phyloP scores from a whole-genome alignment of 2,113 vertebrate species.

The Pardalotus punctatus region DNA sequence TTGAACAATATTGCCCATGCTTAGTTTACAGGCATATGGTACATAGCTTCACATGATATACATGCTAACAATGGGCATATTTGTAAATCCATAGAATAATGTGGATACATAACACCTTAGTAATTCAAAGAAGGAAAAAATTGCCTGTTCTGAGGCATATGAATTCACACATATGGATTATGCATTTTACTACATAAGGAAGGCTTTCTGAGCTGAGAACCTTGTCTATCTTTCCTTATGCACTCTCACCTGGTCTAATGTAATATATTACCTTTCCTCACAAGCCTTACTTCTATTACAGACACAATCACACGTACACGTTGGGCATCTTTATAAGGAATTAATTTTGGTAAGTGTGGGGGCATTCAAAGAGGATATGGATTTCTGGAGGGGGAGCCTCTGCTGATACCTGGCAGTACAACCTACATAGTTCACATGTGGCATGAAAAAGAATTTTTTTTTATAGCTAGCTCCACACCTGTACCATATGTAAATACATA shows the following conservation, averaged over 20 bases:
- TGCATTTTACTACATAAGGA: not conserved
- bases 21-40: constrained; percentile 31
- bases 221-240: not conserved
- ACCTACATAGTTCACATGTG: rapidly evolving
- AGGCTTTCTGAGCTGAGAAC: not conserved
- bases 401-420: not conserved
- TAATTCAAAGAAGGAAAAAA: not conserved
- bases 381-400: not conserved
- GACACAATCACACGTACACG: not conserved
- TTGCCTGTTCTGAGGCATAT: not conserved
- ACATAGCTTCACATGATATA: not conserved
- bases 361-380: not conserved
- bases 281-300: not conserved
- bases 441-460: rapidly evolving
- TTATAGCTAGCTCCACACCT: not conserved
- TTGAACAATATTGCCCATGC: constrained; percentile 63
- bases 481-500: constrained; percentile 16
- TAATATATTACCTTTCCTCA: not conserved
- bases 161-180: not conserved
- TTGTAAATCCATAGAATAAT: not conserved
- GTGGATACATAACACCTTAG: not conserved
- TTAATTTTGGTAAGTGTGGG: not conserved
- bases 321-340: not conserved
- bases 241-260: not conserved
- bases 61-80: not conserved